These are phyloP conservation scores for Bradysia coprophila DNA, from an alignment of 1,140 invertebrate genomes.

Conservation along the genomic window DNA sequence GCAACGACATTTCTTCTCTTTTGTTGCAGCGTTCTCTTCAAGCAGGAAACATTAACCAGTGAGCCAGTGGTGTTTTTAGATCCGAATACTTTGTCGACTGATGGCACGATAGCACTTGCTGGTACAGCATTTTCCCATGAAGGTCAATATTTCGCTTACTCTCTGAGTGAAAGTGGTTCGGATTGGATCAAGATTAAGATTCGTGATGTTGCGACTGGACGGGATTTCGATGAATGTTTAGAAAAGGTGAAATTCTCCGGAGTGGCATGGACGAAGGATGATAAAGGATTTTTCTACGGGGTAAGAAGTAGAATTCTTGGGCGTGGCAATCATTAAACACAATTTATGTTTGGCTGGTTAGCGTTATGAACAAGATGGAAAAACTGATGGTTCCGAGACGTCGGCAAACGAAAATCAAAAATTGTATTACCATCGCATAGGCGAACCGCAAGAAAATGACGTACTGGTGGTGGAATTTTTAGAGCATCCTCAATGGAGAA, in stretches of 20 bases:
- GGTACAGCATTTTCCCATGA: constrained; percentile 75
- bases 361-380: constrained; percentile 59
- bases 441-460: constrained; percentile 76
- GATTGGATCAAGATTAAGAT: constrained; percentile 90
- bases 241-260: constrained; percentile 83
- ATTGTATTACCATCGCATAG: constrained; percentile 79
- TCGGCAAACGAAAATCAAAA: constrained; percentile 77
- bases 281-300: constrained; percentile 89
- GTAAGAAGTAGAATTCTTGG: constrained; percentile 28
- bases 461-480: constrained; percentile 79
- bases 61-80: constrained; percentile 85
- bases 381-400: constrained; percentile 80
- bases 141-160: constrained; percentile 80
- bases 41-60: constrained; percentile 61
- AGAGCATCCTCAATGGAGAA: constrained; percentile 79
- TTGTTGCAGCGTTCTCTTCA: constrained; percentile 67
- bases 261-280: constrained; percentile 89
- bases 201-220: constrained; percentile 53
- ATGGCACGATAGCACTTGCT: constrained; percentile 80
- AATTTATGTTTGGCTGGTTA: too few relatives aligned
- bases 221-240: constrained; percentile 76
- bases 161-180: constrained; percentile 77
- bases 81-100: constrained; percentile 79
- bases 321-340: too few relatives aligned
- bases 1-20: neutral